Percentiles rank a stretch among this genome's conserved stretches.
Evolutionary conservation across 2,113 vertebrate species (phyloP).

Genomic region (Semnornis frantzii): DNA sequence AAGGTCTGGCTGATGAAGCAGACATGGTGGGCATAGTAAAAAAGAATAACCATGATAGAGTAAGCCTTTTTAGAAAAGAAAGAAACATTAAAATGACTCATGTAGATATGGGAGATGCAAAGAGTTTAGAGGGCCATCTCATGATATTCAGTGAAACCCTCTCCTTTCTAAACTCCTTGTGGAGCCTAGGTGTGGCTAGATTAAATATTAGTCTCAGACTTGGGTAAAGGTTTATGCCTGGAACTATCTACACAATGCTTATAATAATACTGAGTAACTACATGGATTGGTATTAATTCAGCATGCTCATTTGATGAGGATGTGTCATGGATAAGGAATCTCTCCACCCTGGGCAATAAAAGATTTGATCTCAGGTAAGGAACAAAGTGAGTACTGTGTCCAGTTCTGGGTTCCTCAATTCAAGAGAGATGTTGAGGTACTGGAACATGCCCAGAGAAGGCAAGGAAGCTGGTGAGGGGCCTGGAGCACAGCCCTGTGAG

Average conservation of each 20-base stretch:
- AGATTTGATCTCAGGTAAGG: not conserved
- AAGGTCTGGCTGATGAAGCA: not conserved
- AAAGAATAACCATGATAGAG: not conserved
- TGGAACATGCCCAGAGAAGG: too few species aligned
- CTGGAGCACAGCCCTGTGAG: too few species aligned
- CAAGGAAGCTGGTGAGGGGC: too few species aligned
- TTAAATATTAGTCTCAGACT: not conserved
- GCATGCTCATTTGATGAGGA: not conserved
- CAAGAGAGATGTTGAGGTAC: too few species aligned
- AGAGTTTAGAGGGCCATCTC: not conserved
- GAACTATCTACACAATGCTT: too few species aligned
- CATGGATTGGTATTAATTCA: not conserved
- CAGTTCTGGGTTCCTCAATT: too few species aligned
- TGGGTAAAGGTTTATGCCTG: not conserved
- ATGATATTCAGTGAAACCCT: rapidly evolving
- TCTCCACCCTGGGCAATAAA: not conserved
- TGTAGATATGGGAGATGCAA: not conserved
- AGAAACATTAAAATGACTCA: not conserved
- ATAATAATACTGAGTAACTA: too few species aligned
- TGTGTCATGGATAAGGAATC: rapidly evolving
- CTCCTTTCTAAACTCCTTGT: not conserved
- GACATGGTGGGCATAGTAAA: not conserved
- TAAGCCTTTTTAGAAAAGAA: not conserved
- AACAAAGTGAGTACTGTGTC: too few species aligned
- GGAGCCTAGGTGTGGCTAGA: not conserved